Base-by-base conservation (phyloP, 1,140 invertebrate genomes). In the Drosophila setifemur region DNA sequence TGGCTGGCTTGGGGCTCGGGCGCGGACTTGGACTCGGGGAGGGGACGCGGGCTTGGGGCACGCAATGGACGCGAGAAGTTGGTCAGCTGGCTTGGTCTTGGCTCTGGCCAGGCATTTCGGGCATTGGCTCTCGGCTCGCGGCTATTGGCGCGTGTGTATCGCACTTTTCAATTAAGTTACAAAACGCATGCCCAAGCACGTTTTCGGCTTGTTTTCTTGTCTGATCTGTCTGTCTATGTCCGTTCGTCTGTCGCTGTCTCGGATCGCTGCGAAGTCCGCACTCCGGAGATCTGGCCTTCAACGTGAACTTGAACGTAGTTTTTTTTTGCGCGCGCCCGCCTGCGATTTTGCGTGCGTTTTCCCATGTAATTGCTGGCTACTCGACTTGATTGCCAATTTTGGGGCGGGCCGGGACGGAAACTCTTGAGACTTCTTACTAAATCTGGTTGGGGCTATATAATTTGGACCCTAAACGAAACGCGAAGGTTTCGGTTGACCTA, bases 81-180 rank as follows among this genome's bases (percentile, higher is more conserved):
- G 67, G 67, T 71, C 67, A 53, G 60, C 31, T 40, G 48, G 63
- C 37, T 21, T 52, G 61, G 52, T 43, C 57, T 67, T 78, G 69
- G 63, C 70, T 78, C 55, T 76, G 73, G 57, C 63, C 31, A 35
- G 14, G 12, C 31, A 14, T 35, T 69, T 40, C 45, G 63, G 45
- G 33, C 37, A 14, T 28, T 19, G 44, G 63, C 40, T 67, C 33
- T 33, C 25, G 48, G 68, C 54, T 23, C 29, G 48, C 28, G 53
- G 37, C 61, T 52, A 52, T 78, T 79, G 74, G 70, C 81, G 81
- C 81, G 79, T 86, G 81, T 83, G 81, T 86, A 74, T 79, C 79
- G 79, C 81, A 83, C 79, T 83, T 83, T 79, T 83, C 81, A 79
- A 83, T 83, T 83, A 79, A 79, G 64, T 79, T 79, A 86, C 79